Percentiles rank a stretch among this genome's conserved stretches.
Conservation (phyloP, 2,797 vertebrate species). For the Sebastes hopkinsi region DNA sequence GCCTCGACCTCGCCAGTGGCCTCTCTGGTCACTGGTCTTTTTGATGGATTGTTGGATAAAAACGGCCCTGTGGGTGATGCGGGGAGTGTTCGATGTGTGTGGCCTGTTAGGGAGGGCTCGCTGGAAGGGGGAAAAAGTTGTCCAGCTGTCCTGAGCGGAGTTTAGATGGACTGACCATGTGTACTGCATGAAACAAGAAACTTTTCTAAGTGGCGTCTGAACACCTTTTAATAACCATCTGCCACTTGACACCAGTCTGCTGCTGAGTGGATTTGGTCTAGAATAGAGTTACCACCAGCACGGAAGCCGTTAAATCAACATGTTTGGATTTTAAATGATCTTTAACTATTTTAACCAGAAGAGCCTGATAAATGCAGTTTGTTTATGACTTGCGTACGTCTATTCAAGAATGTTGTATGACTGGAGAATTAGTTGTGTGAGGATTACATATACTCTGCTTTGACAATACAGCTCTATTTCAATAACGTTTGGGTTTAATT, state of each 20-base stretch:
- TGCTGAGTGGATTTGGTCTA: conserved; percentile 18
- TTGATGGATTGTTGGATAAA: conserved; percentile 26
- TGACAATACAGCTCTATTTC: background rate
- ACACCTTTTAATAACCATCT: conserved; percentile 41
- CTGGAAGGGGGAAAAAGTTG: background rate
- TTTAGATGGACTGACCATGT: conserved; percentile 20
- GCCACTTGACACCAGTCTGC: conserved; percentile 33
- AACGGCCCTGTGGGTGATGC: background rate
- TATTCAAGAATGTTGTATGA: background rate
- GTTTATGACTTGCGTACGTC: background rate
- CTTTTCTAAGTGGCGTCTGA: conserved; percentile 21
- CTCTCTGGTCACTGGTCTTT: conserved; percentile 2
- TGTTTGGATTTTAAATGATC: background rate
- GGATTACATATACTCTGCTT: background rate
- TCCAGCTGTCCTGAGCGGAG: conserved; percentile 38
- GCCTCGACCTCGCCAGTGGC: background rate
- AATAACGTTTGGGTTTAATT: background rate
- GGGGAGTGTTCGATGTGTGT: conserved; percentile 48
- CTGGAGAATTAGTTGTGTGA: background rate
- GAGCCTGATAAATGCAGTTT: background rate
- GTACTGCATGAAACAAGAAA: conserved; percentile 34
- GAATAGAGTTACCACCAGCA: conserved; percentile 10
- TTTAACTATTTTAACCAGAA: background rate
- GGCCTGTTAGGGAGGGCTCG: conserved; percentile 33
- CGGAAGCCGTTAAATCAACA: background rate